These are phyloP conservation scores for Drosophila mulleri DNA, from an alignment of 2,888 invertebrate genomes.

Conservation along the genomic window DNA sequence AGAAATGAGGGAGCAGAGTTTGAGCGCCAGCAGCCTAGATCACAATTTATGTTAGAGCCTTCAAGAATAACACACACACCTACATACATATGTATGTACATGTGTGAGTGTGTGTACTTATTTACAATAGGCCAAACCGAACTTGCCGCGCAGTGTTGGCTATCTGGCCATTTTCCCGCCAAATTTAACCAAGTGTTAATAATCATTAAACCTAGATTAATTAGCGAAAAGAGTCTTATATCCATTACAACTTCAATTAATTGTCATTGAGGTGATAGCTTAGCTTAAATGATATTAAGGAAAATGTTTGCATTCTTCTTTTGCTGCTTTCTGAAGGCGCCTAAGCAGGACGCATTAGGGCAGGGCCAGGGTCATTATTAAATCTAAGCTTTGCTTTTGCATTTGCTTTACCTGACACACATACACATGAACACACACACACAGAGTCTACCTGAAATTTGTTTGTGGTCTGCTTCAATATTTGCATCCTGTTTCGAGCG, in stretches of 20 bases:
- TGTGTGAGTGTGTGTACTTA: not conserved
- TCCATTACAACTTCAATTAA: not conserved
- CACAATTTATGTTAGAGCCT: not conserved
- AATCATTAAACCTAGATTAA: not conserved
- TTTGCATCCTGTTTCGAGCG: constrained; percentile 68
- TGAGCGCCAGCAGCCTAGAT: not conserved
- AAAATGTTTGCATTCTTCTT: not conserved
- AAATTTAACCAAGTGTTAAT: not conserved
- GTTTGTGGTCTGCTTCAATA: constrained; percentile 12
- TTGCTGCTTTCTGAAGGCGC: not conserved
- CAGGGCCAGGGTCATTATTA: constrained; percentile 41
- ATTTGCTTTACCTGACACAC: constrained; percentile 29
- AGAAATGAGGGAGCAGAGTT: not conserved
- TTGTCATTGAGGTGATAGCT: no score
- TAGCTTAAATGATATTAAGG: not conserved
- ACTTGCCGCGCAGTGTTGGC: not conserved
- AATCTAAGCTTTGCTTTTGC: constrained; percentile 15
- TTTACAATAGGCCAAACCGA: not conserved
- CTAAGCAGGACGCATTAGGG: constrained; percentile 37
- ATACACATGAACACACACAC: constrained; percentile 5
- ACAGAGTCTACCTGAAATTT: constrained; percentile 49
- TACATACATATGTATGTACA: not conserved
- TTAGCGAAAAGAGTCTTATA: not conserved
- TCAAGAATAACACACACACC: not conserved
- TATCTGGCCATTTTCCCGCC: constrained; percentile 3